Evolutionary conservation across 2,797 vertebrate genomes (phyloP), one percentile per base, ranked within the genome.

Genomic region (Anguilla obscura): DNA sequence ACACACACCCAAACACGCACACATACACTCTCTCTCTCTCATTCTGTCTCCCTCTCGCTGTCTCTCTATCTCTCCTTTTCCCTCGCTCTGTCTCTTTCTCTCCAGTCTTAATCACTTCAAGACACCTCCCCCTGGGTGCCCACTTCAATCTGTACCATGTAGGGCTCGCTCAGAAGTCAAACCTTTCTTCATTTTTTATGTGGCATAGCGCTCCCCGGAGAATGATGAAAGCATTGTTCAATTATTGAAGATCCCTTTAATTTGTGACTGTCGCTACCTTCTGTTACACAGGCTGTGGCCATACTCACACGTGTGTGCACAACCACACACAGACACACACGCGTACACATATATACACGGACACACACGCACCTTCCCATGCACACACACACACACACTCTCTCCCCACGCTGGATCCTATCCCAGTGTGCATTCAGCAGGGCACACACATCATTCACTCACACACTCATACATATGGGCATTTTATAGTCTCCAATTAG

Each of bases 131-230:
- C 18, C 27, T 16, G 40, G 83, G 48, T 30, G 3, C 30, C 50
- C 48, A 12, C 45, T 84, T 48, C 18, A 63, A 8, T 84, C 83
- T 30, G 30, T 6, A 36, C 9, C 45, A 10, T 4, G 80, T 33
- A 54, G 9, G 36, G 36, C 60, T 71, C n/a, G 10, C 10, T 66
- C 27, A 54, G 87, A 45, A 54, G 27, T 69, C 56, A 84, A 24
- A 52, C 60, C 82, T 84, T 45, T 30, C 69, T 87, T 74, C 14
- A 66, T 87, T 87, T 84, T 84, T 84, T 1, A 87, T 74, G 87
- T 50, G 48, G 45, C 56, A 27, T 45, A 79, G 36, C 66, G 36
- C 36, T 33, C 87, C 66, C 63, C 5, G 12, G 82, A 84, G 48
- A 63, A 58, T 40, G 58, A 87, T 87, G 36, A 50, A 52, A 87